These are phyloP conservation scores for Fringilla coelebs DNA, from an alignment of 2,797 vertebrate species.

Conservation along the genomic window DNA sequence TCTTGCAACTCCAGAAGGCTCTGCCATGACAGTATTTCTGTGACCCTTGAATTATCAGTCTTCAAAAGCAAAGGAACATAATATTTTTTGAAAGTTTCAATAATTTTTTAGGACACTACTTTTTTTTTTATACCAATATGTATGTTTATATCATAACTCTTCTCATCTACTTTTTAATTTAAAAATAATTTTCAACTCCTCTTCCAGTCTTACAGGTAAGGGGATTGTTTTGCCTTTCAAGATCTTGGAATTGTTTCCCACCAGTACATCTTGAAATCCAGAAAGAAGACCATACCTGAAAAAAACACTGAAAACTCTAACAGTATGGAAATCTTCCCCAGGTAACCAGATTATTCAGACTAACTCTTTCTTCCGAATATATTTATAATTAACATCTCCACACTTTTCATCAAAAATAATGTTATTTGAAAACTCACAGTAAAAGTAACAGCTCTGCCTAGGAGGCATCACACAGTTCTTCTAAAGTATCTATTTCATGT, in stretches of 20 bases:
- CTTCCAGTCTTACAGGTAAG: neutral
- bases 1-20: neutral
- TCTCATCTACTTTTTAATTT: neutral
- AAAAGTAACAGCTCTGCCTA: neutral
- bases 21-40: neutral
- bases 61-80: neutral
- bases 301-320: neutral
- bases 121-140: neutral
- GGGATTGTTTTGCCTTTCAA: neutral
- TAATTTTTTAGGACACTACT: neutral
- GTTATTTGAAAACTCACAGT: neutral
- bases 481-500: neutral
- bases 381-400: neutral
- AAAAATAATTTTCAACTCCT: neutral
- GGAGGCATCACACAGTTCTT: neutral
- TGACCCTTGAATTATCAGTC: neutral
- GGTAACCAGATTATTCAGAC: neutral
- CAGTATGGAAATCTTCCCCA: neutral
- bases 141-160: neutral
- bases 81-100: neutral
- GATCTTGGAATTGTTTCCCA: neutral
- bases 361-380: neutral
- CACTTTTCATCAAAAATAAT: neutral
- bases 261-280: neutral
- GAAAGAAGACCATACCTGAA: neutral